Percentiles rank a stretch among this genome's conserved stretches.
Conservation (phyloP, 2,888 invertebrate species). For the Microctonus aethiopoides region DNA sequence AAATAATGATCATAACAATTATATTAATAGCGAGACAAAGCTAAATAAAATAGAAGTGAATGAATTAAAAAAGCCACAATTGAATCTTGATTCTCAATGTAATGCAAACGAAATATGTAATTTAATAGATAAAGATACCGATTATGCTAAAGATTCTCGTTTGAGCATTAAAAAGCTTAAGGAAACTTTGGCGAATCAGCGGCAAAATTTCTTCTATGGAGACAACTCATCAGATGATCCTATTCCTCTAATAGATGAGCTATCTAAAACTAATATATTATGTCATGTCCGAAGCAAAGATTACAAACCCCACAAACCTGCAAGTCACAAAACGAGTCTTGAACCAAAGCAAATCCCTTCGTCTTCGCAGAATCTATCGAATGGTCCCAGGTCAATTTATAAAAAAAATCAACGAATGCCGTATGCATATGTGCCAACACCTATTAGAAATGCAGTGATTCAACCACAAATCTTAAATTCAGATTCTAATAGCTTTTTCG, state of each 20-base stretch:
- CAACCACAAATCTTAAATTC: conserved; percentile 48
- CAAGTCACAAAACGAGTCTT: conserved; percentile 55
- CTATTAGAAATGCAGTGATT: conserved; percentile 46
- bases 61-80: neutral
- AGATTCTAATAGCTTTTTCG: conserved; percentile 51
- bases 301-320: conserved; percentile 57
- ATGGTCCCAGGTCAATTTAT: conserved; percentile 20
- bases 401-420: conserved; percentile 37
- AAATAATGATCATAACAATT: too few relatives aligned
- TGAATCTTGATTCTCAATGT: neutral
- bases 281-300: conserved; percentile 43
- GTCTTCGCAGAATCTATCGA: conserved; percentile 42
- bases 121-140: conserved; percentile 39
- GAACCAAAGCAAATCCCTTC: conserved; percentile 51
- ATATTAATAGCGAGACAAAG: neutral
- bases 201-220: conserved; percentile 53
- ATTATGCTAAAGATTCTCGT: conserved; percentile 40
- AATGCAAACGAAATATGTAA: conserved; percentile 12
- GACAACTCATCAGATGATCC: conserved; percentile 33
- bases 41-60: neutral
- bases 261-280: conserved; percentile 35
- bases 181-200: conserved; percentile 47
- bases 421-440: conserved; percentile 42
- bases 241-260: neutral
- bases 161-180: conserved; percentile 48